Percentiles rank a stretch among this genome's conserved stretches.
phyloP scores from a whole-genome alignment of 2,888 invertebrate species.

The Brenthis daphne region DNA sequence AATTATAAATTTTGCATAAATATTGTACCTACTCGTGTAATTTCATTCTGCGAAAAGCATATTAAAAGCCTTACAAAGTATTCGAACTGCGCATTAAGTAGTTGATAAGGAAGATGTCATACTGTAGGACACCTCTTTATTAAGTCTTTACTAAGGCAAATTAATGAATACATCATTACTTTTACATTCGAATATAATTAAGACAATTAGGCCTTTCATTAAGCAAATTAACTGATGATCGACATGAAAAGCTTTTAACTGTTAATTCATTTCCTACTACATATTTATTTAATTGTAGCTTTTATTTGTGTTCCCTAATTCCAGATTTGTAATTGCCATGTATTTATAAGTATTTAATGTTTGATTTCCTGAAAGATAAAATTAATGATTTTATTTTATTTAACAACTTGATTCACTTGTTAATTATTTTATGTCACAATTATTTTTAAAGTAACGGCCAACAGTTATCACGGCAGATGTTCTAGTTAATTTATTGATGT shows the following conservation, averaged over 20 bases:
- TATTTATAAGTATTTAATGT: slow-evolving; percentile 13
- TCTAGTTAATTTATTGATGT: not conserved
- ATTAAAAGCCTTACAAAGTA: slow-evolving; percentile 36
- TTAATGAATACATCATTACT: slow-evolving; percentile 28
- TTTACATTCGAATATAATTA: slow-evolving; percentile 25
- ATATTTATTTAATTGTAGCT: not conserved
- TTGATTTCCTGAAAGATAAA: slow-evolving; percentile 12
- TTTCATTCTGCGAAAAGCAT: slow-evolving; percentile 21
- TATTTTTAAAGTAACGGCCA: slow-evolving; percentile 6
- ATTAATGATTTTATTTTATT: slow-evolving; percentile 13
- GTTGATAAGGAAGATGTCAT: slow-evolving; percentile 29
- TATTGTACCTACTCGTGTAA: slow-evolving; percentile 15
- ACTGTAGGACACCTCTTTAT: slow-evolving; percentile 6
- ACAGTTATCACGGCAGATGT: not conserved
- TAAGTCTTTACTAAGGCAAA: slow-evolving; percentile 14
- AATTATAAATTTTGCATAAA: slow-evolving; percentile 3
- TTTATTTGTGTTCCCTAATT: not conserved
- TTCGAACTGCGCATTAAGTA: slow-evolving; percentile 41
- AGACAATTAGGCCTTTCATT: slow-evolving; percentile 22
- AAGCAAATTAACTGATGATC: slow-evolving; percentile 10
- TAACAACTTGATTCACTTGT: slow-evolving; percentile 1
- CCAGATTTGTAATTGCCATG: slow-evolving; percentile 11
- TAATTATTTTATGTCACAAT: slow-evolving; percentile 4
- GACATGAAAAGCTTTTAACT: slow-evolving; percentile 7
- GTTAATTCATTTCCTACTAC: slow-evolving; percentile 2